phyloP scores from a whole-genome alignment of 2,113 vertebrate species.

The Atractosteus spatula region DNA sequence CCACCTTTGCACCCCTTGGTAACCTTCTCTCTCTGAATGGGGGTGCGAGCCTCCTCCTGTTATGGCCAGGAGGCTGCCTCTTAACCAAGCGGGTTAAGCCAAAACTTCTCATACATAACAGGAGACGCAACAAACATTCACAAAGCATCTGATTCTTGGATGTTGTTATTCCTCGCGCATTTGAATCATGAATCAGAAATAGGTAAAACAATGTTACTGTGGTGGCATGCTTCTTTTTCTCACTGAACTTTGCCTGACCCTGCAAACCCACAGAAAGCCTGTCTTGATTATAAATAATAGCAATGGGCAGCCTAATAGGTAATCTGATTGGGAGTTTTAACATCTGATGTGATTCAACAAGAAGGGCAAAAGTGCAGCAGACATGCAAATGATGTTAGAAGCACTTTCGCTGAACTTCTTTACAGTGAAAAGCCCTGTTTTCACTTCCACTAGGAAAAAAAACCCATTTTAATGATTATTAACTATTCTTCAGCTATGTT shows the following conservation, averaged over 20 bases:
- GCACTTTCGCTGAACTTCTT: neutral
- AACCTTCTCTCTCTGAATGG: too few relatives aligned
- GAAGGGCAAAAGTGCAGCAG: slow-evolving; percentile 31
- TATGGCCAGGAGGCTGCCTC: too few relatives aligned
- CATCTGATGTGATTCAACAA: slow-evolving; percentile 22
- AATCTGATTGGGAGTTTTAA: slow-evolving; percentile 27
- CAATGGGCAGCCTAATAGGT: slow-evolving; percentile 25
- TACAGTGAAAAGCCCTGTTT: slow-evolving; percentile 15
- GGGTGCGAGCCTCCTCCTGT: too few relatives aligned
- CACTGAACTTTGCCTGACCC: slow-evolving; percentile 30
- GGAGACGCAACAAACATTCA: slow-evolving; percentile 1
- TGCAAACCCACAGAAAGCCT: slow-evolving; percentile 9
- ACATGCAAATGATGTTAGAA: slow-evolving; percentile 25
- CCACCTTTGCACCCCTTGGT: too few relatives aligned
- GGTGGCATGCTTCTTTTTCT: slow-evolving; percentile 23
- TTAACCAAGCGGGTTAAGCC: too few relatives aligned
- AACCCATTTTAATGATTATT: neutral
- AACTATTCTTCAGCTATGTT: slow-evolving; percentile 5
- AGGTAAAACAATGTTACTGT: slow-evolving; percentile 20
- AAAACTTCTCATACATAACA: too few relatives aligned
- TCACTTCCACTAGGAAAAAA: neutral
- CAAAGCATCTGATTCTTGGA: neutral
- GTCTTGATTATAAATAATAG: slow-evolving; percentile 29
- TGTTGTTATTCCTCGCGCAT: too few relatives aligned
- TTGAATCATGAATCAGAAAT: neutral